These are phyloP conservation scores for Upupa epops DNA, from an alignment of 2,113 vertebrate genomes.

Conservation along the genomic window DNA sequence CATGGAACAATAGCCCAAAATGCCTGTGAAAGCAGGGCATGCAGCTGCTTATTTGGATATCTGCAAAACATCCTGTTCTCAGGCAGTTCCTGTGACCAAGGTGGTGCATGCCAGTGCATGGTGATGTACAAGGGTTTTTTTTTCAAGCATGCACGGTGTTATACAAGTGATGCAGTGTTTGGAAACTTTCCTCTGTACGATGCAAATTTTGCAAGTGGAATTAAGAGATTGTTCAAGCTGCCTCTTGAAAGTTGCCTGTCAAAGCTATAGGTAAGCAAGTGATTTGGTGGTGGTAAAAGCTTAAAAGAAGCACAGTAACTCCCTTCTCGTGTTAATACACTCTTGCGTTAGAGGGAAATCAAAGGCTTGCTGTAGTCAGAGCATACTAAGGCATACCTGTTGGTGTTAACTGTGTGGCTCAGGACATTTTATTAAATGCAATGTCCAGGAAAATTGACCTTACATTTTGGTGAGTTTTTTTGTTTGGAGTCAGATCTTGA, in stretches of 20 bases:
- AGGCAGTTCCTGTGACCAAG: background rate
- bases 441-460: conserved; percentile 53
- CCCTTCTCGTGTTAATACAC: conserved; percentile 1
- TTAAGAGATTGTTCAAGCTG: background rate
- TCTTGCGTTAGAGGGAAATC: conserved; percentile 40
- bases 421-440: conserved; percentile 59
- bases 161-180: background rate
- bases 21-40: background rate
- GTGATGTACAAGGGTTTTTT: background rate
- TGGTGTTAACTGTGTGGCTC: conserved; percentile 48
- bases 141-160: background rate
- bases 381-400: background rate
- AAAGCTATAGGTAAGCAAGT: conserved; percentile 24
- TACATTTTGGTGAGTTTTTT: background rate
- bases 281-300: conserved; percentile 13
- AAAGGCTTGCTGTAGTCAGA: conserved; percentile 35
- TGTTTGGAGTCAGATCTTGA: conserved; percentile 14
- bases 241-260: background rate
- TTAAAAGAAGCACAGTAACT: conserved; percentile 14
- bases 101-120: background rate
- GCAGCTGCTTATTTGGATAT: background rate
- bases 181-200: background rate
- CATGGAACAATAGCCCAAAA: background rate
- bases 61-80: background rate
- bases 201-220: background rate